Evolutionary conservation across 2,888 invertebrate genomes (phyloP), one percentile per base, ranked within the genome.

Genomic region (Cremastobaeus sp.): DNA sequence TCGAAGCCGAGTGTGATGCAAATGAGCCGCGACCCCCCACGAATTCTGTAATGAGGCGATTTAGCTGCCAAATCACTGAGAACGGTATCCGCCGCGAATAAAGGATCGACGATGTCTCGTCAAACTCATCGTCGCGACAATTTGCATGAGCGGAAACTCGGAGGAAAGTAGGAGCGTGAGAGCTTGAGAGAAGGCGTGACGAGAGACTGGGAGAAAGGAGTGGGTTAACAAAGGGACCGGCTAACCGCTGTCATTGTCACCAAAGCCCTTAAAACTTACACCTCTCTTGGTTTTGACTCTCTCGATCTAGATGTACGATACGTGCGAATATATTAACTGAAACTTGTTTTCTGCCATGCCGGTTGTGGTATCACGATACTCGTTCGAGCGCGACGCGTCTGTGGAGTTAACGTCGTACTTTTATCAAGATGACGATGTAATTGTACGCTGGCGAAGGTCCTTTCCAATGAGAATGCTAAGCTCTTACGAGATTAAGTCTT

Each of bases 41-140:
- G 82, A 83, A 73, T 60, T 37, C 66, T 72, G 81, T 87, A 87
- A 87, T 86, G 86, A 87, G 86, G 81, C 85, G 85, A 87, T 87
- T 87, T 87, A 86, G 83, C 82, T 82, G 81, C 84, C 79, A 82
- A 86, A 86, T 85, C 80, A 68, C 74, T 76, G 76, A 76, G 71
- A 80, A 78, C 76, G 76, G 77, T 78, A 80, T 79, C 64, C 76
- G 69, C 60, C 70, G 77, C 68, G 60, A 68, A 73, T 73, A 74
- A 76, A 71, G 68, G 70, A 70, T 69, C 64, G 73, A 59, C 73
- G 64, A 9, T 57, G 62, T 62, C 76, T 79, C 76, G 76, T 78
- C 78, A 74, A 77, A 74, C 74, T 77, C 71, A 76, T 76, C 72
- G 71, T 64, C 37, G 32, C 43, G 35, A n/a, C 54, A 43, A 78